A percentile compares a stretch with the other conserved stretches of the same genome.
These are phyloP conservation scores for Spheniscus humboldti DNA, from an alignment of 2,797 vertebrate genomes.

Conservation along the genomic window DNA sequence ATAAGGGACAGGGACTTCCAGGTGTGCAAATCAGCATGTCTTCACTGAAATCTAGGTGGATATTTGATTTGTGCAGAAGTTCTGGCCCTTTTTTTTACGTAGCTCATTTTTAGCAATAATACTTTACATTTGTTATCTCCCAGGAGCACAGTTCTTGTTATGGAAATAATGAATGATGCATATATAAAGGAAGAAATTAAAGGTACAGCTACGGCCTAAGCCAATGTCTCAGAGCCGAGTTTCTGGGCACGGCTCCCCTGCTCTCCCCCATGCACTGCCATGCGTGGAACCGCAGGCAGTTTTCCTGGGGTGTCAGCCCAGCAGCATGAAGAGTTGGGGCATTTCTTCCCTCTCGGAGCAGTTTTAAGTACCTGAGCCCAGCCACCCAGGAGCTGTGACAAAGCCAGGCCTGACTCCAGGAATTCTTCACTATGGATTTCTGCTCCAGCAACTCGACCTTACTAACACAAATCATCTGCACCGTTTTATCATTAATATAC, in stretches of 20 bases:
- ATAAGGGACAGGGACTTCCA: neutral
- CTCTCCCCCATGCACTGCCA: fast-evolving
- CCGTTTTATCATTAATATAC: neutral
- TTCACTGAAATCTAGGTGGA: neutral
- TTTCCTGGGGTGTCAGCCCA: neutral
- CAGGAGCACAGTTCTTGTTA: neutral
- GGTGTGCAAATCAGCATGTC: neutral
- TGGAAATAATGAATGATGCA: neutral
- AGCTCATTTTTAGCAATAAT: neutral
- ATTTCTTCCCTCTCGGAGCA: neutral
- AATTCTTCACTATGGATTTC: neutral
- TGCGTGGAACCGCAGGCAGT: neutral
- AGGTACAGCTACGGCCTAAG: neutral
- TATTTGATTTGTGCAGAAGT: neutral
- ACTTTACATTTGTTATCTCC: neutral
- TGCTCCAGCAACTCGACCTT: neutral
- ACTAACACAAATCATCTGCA: neutral
- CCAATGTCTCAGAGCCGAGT: fast-evolving
- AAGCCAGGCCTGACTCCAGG: neutral
- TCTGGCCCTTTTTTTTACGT: neutral
- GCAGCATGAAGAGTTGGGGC: neutral
- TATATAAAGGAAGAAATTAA: neutral
- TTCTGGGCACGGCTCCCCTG: neutral
- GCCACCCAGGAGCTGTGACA: neutral
- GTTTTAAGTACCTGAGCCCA: neutral